phyloP scores from a whole-genome alignment of 2,888 invertebrate genomes.

The Sarcophaga carnaria region DNA sequence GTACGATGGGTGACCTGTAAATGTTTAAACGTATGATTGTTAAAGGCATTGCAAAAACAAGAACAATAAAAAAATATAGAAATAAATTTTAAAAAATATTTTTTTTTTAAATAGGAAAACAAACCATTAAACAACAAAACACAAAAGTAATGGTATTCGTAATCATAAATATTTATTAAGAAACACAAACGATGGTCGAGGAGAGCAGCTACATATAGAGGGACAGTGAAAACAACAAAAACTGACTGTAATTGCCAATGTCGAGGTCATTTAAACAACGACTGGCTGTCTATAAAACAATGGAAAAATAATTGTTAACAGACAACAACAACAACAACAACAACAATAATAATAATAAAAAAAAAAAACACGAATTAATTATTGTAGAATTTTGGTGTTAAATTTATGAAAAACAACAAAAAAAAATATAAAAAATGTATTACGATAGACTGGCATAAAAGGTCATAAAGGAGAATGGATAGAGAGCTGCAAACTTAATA shows the following conservation, averaged over 20 bases:
- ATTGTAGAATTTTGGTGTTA: constrained; percentile 32
- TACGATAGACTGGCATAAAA: too few species aligned
- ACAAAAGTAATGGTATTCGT: not conserved
- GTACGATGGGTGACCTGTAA: constrained; percentile 95
- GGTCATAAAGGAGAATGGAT: too few species aligned
- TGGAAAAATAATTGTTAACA: not conserved
- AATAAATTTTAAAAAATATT: constrained; percentile 32
- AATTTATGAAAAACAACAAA: constrained; percentile 39
- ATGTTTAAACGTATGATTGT: constrained; percentile 70
- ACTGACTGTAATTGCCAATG: constrained; percentile 50
- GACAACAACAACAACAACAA: constrained; percentile 31
- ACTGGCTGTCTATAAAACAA: too few species aligned
- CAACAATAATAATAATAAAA: not conserved
- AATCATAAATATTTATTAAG: constrained; percentile 9
- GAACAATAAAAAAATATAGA: constrained; percentile 66
- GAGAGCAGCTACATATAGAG: too few species aligned
- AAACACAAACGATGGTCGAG: not conserved
- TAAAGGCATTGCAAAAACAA: too few species aligned
- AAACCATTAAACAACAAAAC: not conserved
- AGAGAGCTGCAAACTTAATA: too few species aligned
- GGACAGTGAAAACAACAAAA: not conserved
- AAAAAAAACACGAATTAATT: constrained; percentile 32
- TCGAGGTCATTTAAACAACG: constrained; percentile 46
- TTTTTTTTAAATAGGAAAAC: constrained; percentile 2
- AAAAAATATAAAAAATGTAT: too few species aligned